Evolutionary conservation across 2,888 invertebrate genomes (phyloP).

Genomic region (Ophion slaviceki): DNA sequence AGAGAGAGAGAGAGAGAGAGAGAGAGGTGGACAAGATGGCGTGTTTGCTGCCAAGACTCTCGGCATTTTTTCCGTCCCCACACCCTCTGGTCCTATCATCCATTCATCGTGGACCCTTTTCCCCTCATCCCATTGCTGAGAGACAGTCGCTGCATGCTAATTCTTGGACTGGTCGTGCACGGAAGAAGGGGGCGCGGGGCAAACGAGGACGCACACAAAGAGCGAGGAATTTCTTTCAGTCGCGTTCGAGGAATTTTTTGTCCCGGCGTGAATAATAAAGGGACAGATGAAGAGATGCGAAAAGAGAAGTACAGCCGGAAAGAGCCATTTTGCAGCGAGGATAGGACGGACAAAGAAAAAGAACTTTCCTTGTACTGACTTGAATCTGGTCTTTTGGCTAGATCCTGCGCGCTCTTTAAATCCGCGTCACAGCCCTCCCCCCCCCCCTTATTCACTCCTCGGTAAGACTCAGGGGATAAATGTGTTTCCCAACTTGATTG

Average conservation of each 20-base stretch:
- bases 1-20: constrained; percentile 1
- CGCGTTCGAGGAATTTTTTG: constrained; percentile 45
- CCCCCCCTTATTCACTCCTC: too few species aligned
- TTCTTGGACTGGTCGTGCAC: constrained; percentile 44
- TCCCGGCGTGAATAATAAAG: constrained; percentile 55
- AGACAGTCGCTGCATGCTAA: constrained; percentile 63
- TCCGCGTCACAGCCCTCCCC: not conserved
- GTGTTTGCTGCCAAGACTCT: constrained; percentile 43
- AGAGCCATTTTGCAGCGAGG: constrained; percentile 8
- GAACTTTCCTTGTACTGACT: constrained; percentile 1
- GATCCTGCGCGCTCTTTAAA: not conserved
- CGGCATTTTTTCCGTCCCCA: constrained; percentile 36
- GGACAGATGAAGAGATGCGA: constrained; percentile 47
- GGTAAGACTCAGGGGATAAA: constrained; percentile 1
- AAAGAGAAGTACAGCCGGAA: constrained; percentile 1
- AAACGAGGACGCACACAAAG: constrained; percentile 1
- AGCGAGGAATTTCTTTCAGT: constrained; percentile 49
- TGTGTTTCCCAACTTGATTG: not conserved
- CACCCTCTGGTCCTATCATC: constrained; percentile 27
- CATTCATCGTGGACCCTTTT: constrained; percentile 57
- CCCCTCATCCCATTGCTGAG: constrained; percentile 29
- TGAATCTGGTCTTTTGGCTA: not conserved
- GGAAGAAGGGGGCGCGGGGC: constrained; percentile 3
- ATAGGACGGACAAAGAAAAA: not conserved
- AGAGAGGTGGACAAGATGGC: constrained; percentile 19